Percentiles rank a stretch among this genome's conserved stretches.
phyloP scores from a whole-genome alignment of 2,113 vertebrate species.

The Heterochromis multidens region DNA sequence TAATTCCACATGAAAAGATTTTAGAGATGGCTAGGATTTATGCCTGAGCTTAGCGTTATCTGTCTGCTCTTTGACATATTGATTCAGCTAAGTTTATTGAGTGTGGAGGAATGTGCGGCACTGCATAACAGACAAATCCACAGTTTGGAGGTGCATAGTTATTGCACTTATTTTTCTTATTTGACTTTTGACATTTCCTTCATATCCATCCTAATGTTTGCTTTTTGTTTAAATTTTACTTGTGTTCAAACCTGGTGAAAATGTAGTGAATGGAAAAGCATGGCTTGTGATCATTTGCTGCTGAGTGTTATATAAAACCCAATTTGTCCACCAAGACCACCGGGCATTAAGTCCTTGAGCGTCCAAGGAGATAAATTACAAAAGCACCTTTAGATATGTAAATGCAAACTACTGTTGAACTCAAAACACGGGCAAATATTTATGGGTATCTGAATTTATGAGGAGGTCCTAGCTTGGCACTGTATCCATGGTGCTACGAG shows the following conservation, averaged over 20 bases:
- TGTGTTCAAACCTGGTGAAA: neutral
- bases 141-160: neutral
- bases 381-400: slow-evolving; percentile 64
- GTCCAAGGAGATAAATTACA: slow-evolving; percentile 56
- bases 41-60: slow-evolving; percentile 67
- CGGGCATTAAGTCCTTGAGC: neutral
- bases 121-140: slow-evolving; percentile 39
- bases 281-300: slow-evolving; percentile 1
- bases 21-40: slow-evolving; percentile 67
- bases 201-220: neutral
- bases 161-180: neutral
- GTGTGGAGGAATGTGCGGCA: slow-evolving; percentile 67
- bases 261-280: neutral
- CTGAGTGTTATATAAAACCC: slow-evolving; percentile 28
- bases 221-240: neutral
- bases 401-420: slow-evolving; percentile 56
- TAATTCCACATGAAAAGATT: slow-evolving; percentile 68
- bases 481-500: slow-evolving; percentile 63
- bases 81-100: slow-evolving; percentile 70
- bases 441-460: slow-evolving; percentile 70
- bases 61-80: slow-evolving; percentile 70
- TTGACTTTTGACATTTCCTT: neutral
- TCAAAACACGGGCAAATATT: slow-evolving; percentile 71
- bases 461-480: slow-evolving; percentile 56
- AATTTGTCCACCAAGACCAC: slow-evolving; percentile 37